Evolutionary conservation across 2,113 vertebrate genomes (phyloP).

Genomic region (Malurus elegans): DNA sequence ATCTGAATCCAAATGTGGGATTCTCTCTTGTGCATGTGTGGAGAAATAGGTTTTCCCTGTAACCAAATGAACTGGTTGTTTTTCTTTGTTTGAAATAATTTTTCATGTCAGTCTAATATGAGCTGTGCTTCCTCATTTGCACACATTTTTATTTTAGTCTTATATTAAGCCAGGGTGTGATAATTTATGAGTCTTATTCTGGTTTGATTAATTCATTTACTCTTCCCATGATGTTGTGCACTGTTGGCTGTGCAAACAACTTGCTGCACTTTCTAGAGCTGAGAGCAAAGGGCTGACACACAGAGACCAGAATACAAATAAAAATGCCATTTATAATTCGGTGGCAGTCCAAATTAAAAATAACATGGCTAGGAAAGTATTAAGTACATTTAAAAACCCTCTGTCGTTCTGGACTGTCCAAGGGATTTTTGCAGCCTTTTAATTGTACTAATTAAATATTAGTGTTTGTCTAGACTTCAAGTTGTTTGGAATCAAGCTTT

Average conservation of each 20-base stretch:
- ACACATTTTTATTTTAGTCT: background rate
- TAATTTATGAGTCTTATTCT: constrained; percentile 29
- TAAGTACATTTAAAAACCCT: background rate
- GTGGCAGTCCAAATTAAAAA: background rate
- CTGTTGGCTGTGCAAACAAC: background rate
- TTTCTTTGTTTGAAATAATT: background rate
- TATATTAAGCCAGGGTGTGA: background rate
- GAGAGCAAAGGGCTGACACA: background rate
- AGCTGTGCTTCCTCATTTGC: background rate
- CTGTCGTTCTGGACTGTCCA: background rate
- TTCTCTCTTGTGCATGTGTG: background rate
- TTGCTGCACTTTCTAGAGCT: background rate
- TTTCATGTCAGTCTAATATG: background rate
- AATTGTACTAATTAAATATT: background rate
- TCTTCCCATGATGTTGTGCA: background rate
- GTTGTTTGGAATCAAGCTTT: background rate
- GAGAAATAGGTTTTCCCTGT: background rate
- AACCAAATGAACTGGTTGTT: background rate
- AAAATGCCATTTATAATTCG: constrained; percentile 1
- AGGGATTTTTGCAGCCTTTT: background rate
- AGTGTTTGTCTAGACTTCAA: background rate
- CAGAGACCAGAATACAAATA: background rate
- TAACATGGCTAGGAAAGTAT: background rate
- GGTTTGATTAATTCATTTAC: constrained; percentile 32
- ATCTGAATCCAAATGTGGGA: background rate